Evolutionary conservation across 2,888 invertebrate species (phyloP).

Genomic region (Melolontha melolontha): DNA sequence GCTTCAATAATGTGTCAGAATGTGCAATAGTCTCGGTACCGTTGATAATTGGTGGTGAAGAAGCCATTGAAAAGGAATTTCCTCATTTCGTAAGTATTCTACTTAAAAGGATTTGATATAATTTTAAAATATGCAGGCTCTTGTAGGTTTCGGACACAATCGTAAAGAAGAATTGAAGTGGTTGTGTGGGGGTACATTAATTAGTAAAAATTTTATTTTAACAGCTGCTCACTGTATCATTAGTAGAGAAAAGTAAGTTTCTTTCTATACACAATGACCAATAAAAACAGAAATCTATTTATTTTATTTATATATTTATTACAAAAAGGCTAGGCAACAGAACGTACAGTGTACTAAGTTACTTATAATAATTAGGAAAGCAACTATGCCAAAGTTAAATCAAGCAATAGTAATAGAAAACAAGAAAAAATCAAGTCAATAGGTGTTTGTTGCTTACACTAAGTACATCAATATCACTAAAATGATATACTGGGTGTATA

Average conservation of each 20-base stretch:
- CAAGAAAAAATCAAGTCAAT: no score
- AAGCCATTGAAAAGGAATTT: slow-evolving; percentile 64
- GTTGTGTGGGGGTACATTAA: slow-evolving; percentile 74
- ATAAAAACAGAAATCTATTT: no score
- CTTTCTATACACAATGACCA: no score
- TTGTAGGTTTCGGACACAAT: slow-evolving; percentile 50
- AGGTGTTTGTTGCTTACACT: no score
- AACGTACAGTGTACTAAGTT: no score
- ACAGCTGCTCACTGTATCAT: slow-evolving; percentile 74
- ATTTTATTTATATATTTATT: no score
- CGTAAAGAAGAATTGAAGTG: slow-evolving; percentile 60
- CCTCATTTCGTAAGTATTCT: slow-evolving; percentile 65
- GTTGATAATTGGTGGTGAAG: slow-evolving; percentile 62
- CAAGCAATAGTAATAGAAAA: no score
- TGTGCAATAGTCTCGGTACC: slow-evolving; percentile 62
- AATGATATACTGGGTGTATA: no score
- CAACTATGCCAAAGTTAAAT: no score
- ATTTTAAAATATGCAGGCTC: slow-evolving; percentile 42
- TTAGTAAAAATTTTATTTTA: slow-evolving; percentile 71
- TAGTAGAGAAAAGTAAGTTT: slow-evolving; percentile 47
- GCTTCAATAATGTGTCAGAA: slow-evolving; percentile 56
- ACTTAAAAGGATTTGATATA: background rate
- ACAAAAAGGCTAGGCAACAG: no score
- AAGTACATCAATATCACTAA: no score
- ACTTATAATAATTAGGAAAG: no score